phyloP scores from a whole-genome alignment of 2,113 vertebrate species.

The Crypturellus undulatus region DNA sequence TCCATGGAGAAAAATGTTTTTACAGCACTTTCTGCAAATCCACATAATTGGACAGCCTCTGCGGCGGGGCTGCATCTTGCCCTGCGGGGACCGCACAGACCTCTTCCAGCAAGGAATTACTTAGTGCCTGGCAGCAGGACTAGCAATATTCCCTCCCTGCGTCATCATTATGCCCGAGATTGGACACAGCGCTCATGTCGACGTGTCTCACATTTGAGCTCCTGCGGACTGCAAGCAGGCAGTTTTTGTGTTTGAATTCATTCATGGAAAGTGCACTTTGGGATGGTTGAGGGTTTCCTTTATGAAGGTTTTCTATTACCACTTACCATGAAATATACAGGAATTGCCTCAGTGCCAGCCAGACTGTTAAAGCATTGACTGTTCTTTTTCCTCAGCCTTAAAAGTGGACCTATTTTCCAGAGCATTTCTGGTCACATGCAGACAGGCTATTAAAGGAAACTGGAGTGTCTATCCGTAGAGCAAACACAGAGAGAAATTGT shows the following conservation, averaged over 20 bases:
- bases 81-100: neutral
- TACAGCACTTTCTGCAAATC: neutral
- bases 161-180: neutral
- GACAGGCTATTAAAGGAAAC: slow-evolving; percentile 18
- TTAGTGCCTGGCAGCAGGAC: neutral
- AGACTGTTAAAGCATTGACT: neutral
- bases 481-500: neutral
- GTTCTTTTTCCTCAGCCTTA: neutral
- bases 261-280: neutral
- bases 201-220: neutral
- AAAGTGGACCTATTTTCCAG: neutral
- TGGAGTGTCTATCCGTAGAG: neutral
- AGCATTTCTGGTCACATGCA: neutral
- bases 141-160: neutral
- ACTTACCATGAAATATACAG: neutral
- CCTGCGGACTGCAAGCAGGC: neutral
- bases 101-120: neutral
- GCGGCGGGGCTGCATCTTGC: neutral
- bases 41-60: neutral
- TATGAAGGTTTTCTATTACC: neutral
- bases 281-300: neutral
- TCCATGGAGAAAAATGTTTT: neutral
- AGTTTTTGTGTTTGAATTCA: neutral
- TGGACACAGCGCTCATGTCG: neutral
- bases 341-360: neutral